Evolutionary conservation across 64 coral and sea anemone genomes (phyloP).

Genomic region (Dendrophyllia cribrosa): DNA sequence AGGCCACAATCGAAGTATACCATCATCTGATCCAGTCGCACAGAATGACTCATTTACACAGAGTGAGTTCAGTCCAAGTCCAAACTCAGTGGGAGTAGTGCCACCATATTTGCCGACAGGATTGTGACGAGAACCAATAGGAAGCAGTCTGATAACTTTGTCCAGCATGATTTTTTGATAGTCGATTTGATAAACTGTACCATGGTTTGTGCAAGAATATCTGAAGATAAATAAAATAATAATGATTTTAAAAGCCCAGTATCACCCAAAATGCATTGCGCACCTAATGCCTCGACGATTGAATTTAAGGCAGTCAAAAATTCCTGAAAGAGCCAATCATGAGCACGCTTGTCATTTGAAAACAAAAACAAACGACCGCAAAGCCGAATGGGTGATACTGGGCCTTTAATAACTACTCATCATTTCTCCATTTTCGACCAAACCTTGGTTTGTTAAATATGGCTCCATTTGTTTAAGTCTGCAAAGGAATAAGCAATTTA

Average conservation of each 20-base stretch:
- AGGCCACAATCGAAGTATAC: conserved; percentile 89
- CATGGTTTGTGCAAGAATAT: conserved; percentile 83
- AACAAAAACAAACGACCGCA: too few species aligned
- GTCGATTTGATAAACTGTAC: conserved; percentile 87
- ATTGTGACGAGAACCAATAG: conserved; percentile 72
- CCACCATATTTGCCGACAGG: conserved; percentile 70
- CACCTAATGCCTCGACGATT: too few species aligned
- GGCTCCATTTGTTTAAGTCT: too few species aligned
- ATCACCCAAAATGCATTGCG: too few species aligned
- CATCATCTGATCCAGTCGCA: conserved; percentile 95
- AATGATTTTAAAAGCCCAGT: not conserved
- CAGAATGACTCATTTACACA: conserved; percentile 96
- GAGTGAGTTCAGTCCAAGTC: conserved; percentile 81
- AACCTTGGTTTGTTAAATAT: too few species aligned
- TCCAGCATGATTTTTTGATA: conserved; percentile 84
- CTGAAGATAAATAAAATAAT: conserved; percentile 39
- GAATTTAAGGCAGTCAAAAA: too few species aligned
- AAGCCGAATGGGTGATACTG: too few species aligned
- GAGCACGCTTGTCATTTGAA: too few species aligned
- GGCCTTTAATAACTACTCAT: too few species aligned
- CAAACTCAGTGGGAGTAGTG: conserved; percentile 74
- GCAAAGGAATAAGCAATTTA: too few species aligned
- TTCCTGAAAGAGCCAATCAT: too few species aligned
- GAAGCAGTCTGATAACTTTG: conserved; percentile 84
- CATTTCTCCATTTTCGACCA: too few species aligned